These are phyloP conservation scores for Ptychadena robeensis DNA, from an alignment of 2,797 vertebrate species.

Conservation along the genomic window DNA sequence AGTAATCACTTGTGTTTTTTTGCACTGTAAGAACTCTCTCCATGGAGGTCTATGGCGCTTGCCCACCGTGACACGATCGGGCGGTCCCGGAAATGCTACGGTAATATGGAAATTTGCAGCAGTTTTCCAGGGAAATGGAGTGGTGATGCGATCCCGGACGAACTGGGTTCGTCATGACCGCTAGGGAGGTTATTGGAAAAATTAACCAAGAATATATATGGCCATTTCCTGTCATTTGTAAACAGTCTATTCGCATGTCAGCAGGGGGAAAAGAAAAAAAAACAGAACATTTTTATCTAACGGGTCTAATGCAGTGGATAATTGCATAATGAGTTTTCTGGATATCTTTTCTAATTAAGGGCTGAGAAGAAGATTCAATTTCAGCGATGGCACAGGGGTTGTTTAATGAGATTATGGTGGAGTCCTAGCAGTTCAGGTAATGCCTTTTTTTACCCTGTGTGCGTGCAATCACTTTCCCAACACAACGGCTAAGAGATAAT, in stretches of 20 bases:
- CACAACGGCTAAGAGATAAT: conserved; percentile 1
- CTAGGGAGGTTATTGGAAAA: no score
- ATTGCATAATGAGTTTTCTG: conserved; percentile 44
- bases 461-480: neutral
- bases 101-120: no score
- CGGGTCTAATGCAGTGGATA: conserved; percentile 23
- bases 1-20: no score
- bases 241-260: conserved; percentile 27
- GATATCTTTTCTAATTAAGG: conserved; percentile 54
- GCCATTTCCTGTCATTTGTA: conserved; percentile 32
- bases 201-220: neutral
- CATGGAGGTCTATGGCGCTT: no score
- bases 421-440: conserved; percentile 31
- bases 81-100: no score
- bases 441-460: conserved; percentile 31
- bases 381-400: conserved; percentile 18
- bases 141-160: no score
- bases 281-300: conserved; percentile 6
- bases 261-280: neutral
- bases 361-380: conserved; percentile 51
- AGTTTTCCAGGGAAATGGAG: no score
- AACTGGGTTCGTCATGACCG: no score
- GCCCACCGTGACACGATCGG: no score
- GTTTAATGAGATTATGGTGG: conserved; percentile 41
- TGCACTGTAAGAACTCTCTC: no score